These are phyloP conservation scores for Palaemon carinicauda DNA, from an alignment of 1,140 invertebrate species.

Conservation along the genomic window DNA sequence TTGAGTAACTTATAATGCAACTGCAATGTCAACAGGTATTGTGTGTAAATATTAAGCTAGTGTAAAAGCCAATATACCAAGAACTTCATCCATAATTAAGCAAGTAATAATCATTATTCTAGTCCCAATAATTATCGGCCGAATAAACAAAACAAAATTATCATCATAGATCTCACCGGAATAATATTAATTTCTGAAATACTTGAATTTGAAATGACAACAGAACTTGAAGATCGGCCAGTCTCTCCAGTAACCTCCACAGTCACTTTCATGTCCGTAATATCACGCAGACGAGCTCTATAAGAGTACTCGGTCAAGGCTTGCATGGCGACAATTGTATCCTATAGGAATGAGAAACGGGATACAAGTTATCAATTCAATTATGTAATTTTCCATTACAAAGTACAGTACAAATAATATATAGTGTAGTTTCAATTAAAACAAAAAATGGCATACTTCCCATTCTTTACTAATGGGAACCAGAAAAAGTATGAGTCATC, in stretches of 20 bases:
- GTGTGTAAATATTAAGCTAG: no score
- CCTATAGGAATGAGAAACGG: constrained; percentile 59
- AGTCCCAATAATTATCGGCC: no score
- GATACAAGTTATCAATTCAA: neutral
- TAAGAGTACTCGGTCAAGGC: constrained; percentile 71
- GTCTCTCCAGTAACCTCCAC: constrained; percentile 57
- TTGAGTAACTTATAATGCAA: no score
- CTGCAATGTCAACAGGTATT: no score
- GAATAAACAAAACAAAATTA: neutral
- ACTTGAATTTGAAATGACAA: constrained; percentile 18
- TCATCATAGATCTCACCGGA: constrained; percentile 22
- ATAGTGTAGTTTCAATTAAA: no score
- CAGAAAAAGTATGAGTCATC: neutral
- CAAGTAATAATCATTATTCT: no score
- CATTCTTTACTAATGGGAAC: neutral
- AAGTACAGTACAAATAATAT: neutral
- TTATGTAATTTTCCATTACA: no score
- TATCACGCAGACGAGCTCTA: constrained; percentile 69
- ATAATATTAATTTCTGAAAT: constrained; percentile 48
- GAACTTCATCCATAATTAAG: no score
- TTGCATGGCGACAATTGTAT: constrained; percentile 71
- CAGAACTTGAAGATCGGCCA: constrained; percentile 10
- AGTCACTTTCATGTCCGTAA: constrained; percentile 69
- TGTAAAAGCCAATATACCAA: no score
- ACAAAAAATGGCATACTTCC: no score